Evolutionary conservation across 2,797 vertebrate genomes (phyloP).

Genomic region (Micropoecilia bifurca): DNA sequence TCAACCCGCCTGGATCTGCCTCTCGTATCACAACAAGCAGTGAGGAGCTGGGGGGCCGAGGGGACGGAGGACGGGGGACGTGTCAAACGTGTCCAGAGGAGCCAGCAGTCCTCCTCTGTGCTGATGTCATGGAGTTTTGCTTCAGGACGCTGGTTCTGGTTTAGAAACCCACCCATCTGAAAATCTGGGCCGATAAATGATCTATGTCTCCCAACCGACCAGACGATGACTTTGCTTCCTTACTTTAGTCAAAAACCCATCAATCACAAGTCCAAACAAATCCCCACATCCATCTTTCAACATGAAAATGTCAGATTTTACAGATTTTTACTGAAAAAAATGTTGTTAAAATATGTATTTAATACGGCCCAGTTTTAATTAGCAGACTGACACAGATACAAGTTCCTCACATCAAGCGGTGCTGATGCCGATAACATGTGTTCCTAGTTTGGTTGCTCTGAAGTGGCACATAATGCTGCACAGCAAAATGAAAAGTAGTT

Average conservation of each 20-base stretch:
- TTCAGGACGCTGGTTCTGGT: neutral
- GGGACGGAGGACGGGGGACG: slow-evolving; percentile 8
- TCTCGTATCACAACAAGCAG: slow-evolving; percentile 43
- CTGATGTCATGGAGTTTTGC: neutral
- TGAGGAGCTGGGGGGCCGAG: slow-evolving; percentile 9
- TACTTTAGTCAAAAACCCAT: neutral
- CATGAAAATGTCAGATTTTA: too few species aligned
- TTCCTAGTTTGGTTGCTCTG: neutral
- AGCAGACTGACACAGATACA: neutral
- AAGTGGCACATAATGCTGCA: neutral
- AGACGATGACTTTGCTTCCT: neutral
- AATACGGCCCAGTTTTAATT: neutral
- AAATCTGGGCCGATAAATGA: neutral
- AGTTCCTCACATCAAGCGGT: neutral
- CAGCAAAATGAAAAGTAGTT: neutral
- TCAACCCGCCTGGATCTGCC: slow-evolving; percentile 46
- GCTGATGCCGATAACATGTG: neutral
- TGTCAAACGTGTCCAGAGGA: neutral
- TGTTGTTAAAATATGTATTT: neutral
- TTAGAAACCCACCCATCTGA: neutral
- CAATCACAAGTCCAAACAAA: neutral
- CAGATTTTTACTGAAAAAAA: too few species aligned
- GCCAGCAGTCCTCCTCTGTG: neutral
- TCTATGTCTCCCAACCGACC: neutral
- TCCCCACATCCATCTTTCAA: neutral